phyloP scores from a whole-genome alignment of 2,888 invertebrate species.

The Achlya flavicornis region DNA sequence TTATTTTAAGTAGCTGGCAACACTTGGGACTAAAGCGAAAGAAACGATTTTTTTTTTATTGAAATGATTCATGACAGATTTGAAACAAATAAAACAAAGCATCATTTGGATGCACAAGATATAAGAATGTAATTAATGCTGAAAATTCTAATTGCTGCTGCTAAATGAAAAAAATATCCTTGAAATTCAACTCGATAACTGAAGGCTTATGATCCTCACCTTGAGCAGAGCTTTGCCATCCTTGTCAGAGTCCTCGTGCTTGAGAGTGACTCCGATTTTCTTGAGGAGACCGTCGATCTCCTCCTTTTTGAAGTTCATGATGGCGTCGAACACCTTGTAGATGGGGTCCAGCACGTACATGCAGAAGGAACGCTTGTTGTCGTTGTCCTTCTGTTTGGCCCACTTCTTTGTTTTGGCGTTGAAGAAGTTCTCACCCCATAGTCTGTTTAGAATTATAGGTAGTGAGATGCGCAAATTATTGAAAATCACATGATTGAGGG shows the following conservation, averaged over 20 bases:
- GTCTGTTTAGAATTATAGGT: conserved; percentile 53
- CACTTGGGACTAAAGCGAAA: conserved; percentile 71
- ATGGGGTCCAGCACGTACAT: conserved; percentile 99
- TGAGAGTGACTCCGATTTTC: conserved; percentile 95
- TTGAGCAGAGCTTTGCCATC: conserved; percentile 98
- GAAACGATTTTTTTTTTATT: neutral
- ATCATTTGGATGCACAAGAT: neutral
- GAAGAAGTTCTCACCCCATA: conserved; percentile 99
- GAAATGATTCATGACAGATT: too few relatives aligned
- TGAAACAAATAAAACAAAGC: neutral
- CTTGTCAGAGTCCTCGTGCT: conserved; percentile 97
- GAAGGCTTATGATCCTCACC: conserved; percentile 61
- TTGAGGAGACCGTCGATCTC: conserved; percentile 94
- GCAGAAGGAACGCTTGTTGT: conserved; percentile 98
- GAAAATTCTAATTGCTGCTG: too few relatives aligned
- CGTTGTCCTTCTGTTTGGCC: conserved; percentile 95
- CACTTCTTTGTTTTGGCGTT: conserved; percentile 99
- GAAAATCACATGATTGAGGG: neutral
- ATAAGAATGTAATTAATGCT: neutral
- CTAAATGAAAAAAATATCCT: neutral
- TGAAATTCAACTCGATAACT: neutral
- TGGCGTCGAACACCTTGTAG: conserved; percentile 93
- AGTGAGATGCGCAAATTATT: neutral
- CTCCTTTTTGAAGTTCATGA: conserved; percentile 98
- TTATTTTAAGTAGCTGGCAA: conserved; percentile 69